Conservation (phyloP, 2,888 invertebrate genomes). For the Caenorhabditis drosophilae region DNA sequence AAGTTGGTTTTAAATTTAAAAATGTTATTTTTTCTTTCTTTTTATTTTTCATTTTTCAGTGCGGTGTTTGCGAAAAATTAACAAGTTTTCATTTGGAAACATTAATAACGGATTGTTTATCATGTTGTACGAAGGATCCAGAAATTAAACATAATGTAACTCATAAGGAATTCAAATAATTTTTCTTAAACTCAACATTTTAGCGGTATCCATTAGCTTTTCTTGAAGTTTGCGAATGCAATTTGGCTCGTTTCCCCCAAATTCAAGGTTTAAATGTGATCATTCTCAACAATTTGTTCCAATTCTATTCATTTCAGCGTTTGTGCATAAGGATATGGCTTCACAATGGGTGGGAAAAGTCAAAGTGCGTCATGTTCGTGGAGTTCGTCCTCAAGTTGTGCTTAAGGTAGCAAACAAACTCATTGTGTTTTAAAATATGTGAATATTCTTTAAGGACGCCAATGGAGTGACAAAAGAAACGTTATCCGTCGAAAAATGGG, state of each 20-base stretch:
- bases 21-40: background rate
- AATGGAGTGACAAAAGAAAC: constrained; percentile 69
- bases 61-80: constrained; percentile 51
- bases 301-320: too few relatives aligned
- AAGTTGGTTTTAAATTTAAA: constrained; percentile 27
- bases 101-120: constrained; percentile 57
- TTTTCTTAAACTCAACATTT: constrained; percentile 19
- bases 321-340: constrained; percentile 90
- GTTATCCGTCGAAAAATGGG: constrained; percentile 96
- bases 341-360: constrained; percentile 85
- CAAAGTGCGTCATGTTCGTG: constrained; percentile 81
- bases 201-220: constrained; percentile 86
- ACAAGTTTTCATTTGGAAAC: constrained; percentile 57
- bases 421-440: too few relatives aligned
- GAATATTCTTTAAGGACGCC: constrained; percentile 76
- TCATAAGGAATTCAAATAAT: background rate
- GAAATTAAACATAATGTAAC: constrained; percentile 56
- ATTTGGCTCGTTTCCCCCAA: constrained; percentile 81
- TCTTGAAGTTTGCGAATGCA: constrained; percentile 95
- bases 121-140: constrained; percentile 62
- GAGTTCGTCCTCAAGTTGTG: constrained; percentile 91
- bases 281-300: too few relatives aligned
- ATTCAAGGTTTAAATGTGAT: constrained; percentile 34
- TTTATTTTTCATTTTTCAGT: constrained; percentile 26
- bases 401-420: constrained; percentile 77